These are phyloP conservation scores for Drosophila watanabei DNA, from an alignment of 1,140 invertebrate genomes.

Conservation along the genomic window DNA sequence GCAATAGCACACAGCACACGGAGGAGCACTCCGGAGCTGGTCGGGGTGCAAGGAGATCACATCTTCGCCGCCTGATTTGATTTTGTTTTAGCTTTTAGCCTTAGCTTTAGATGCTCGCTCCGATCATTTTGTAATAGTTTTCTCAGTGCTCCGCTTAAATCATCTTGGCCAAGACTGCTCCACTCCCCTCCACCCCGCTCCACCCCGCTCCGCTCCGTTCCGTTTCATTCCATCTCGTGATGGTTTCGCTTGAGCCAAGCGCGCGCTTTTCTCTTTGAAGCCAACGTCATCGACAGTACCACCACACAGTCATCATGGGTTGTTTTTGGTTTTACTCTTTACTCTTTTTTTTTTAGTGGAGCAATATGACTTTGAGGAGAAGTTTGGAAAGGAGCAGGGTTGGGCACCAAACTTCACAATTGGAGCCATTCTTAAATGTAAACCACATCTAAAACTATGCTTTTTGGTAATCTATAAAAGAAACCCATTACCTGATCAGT, in stretches of 20 bases:
- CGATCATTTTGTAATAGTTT: slow-evolving; percentile 82
- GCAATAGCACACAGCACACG: slow-evolving; percentile 23
- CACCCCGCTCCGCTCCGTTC: slow-evolving; percentile 2
- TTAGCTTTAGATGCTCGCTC: slow-evolving; percentile 28
- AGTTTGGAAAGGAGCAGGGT: background rate
- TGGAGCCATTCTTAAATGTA: background rate
- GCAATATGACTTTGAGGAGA: background rate
- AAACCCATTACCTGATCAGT: no score
- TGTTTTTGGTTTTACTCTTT: slow-evolving; percentile 13
- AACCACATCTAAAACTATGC: no score
- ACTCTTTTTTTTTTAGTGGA: background rate
- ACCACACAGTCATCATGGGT: slow-evolving; percentile 40
- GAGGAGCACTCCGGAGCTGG: background rate
- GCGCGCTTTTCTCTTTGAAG: slow-evolving; percentile 77
- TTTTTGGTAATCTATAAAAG: no score
- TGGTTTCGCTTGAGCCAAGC: slow-evolving; percentile 53
- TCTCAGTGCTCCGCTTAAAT: slow-evolving; percentile 77
- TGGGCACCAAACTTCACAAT: background rate
- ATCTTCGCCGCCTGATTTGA: slow-evolving; percentile 76
- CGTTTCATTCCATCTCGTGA: slow-evolving; percentile 36
- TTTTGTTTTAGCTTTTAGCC: slow-evolving; percentile 63
- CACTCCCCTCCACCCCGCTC: background rate
- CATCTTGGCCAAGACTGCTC: slow-evolving; percentile 51
- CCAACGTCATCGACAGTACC: slow-evolving; percentile 55
- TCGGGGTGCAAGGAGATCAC: slow-evolving; percentile 27